Conservation (phyloP, 2,113 vertebrate species). For the Gadus chalcogrammus region DNA sequence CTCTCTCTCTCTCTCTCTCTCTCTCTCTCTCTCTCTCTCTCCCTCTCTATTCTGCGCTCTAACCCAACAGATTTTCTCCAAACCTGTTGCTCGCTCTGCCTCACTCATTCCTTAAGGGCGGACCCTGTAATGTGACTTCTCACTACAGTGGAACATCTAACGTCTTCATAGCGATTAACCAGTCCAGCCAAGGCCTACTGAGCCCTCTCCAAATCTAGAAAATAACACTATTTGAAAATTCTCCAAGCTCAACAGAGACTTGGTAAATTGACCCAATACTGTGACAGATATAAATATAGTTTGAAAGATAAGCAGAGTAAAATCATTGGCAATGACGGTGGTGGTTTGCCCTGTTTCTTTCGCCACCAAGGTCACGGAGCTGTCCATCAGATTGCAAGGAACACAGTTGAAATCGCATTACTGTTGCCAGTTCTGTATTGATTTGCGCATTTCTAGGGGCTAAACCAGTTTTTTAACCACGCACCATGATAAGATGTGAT, state of each 20-base stretch:
- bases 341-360: neutral
- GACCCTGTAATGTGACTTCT: too few species aligned
- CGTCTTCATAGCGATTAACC: too few species aligned
- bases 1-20: constrained; percentile 19
- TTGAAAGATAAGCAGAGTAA: constrained; percentile 8
- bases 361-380: constrained; percentile 23
- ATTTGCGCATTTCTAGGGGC: constrained; percentile 32
- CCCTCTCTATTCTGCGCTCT: constrained; percentile 25
- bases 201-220: too few species aligned
- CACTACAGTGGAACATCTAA: too few species aligned
- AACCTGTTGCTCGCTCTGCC: too few species aligned
- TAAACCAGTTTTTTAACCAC: constrained; percentile 35
- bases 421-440: constrained; percentile 34
- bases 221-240: too few species aligned
- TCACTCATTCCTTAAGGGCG: too few species aligned
- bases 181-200: too few species aligned
- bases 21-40: neutral
- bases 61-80: constrained; percentile 4
- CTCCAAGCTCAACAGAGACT: too few species aligned
- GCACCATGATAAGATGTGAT: constrained; percentile 24
- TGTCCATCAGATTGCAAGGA: constrained; percentile 7
- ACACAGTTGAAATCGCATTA: constrained; percentile 33
- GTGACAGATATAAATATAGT: too few species aligned
- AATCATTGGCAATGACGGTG: constrained; percentile 19
- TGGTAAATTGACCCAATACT: too few species aligned